phyloP scores from a whole-genome alignment of 2,888 invertebrate genomes.

The Ganaspis brasiliensis region DNA sequence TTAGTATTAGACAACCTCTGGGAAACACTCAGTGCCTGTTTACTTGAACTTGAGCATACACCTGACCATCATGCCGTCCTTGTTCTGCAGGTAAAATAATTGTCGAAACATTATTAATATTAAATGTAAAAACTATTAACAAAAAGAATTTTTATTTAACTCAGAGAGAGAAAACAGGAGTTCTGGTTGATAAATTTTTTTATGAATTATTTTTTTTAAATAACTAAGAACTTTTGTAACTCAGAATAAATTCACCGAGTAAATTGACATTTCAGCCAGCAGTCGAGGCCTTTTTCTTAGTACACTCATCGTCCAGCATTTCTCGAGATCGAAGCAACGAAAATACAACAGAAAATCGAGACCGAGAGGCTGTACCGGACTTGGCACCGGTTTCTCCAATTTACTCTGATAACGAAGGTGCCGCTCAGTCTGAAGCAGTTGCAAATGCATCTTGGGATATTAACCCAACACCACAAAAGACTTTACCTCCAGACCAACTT shows the following conservation, averaged over 20 bases:
- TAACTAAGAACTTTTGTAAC: not conserved
- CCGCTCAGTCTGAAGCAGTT: conserved; percentile 68
- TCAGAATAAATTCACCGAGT: conserved; percentile 19
- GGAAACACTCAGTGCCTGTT: conserved; percentile 89
- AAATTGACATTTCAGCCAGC: conserved; percentile 83
- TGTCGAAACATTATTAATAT: conserved; percentile 1
- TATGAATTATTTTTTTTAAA: not conserved
- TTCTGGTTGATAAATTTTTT: not conserved
- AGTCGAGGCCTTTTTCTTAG: conserved; percentile 95
- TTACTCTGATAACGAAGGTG: conserved; percentile 74
- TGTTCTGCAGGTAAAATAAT: conserved; percentile 85
- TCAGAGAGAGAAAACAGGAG: too few relatives aligned
- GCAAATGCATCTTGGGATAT: conserved; percentile 72
- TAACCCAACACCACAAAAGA: conserved; percentile 71
- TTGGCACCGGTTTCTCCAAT: conserved; percentile 77
- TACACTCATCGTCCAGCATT: conserved; percentile 87
- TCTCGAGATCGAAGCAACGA: conserved; percentile 69
- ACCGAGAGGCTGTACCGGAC: conserved; percentile 75
- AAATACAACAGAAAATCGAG: conserved; percentile 71
- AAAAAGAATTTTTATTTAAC: too few relatives aligned
- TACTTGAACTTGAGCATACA: conserved; percentile 89
- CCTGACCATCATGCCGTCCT: conserved; percentile 94
- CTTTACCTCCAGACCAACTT: conserved; percentile 85
- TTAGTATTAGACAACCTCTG: conserved; percentile 88
- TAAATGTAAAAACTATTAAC: not conserved